These are phyloP conservation scores for Gisinianus flammeolus DNA, from an alignment of 2,888 invertebrate species.

Conservation along the genomic window DNA sequence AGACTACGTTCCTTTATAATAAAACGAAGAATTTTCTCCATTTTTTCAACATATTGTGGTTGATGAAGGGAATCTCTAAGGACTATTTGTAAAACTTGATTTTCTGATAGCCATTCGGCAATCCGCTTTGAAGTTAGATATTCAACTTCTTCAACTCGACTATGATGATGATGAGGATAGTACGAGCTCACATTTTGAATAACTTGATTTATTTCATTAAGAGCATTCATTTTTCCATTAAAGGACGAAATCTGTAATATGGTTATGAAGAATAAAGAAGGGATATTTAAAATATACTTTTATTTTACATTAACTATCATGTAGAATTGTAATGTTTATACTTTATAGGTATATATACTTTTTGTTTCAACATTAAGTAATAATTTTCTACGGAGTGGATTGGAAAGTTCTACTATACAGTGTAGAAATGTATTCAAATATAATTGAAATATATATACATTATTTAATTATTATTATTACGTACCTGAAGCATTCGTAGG, in stretches of 20 bases:
- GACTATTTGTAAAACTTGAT: conserved; percentile 92
- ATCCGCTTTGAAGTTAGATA: conserved; percentile 93
- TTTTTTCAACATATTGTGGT: conserved; percentile 95
- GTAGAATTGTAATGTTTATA: no score
- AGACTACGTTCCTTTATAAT: conserved; percentile 92
- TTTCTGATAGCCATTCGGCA: conserved; percentile 96
- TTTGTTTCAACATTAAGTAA: no score
- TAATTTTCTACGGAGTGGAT: no score
- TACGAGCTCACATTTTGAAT: conserved; percentile 85
- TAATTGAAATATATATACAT: no score
- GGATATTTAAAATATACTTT: no score
- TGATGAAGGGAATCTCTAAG: conserved; percentile 94
- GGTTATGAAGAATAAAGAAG: conserved; percentile 11
- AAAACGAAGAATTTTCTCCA: conserved; percentile 96
- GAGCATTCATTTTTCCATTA: conserved; percentile 98
- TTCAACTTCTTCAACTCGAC: conserved; percentile 78
- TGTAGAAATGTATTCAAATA: no score
- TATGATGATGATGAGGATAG: conserved; percentile 75
- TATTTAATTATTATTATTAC: no score
- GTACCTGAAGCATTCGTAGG: conserved; percentile 63
- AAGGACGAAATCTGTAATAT: conserved; percentile 83
- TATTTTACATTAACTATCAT: no score
- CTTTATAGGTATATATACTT: no score
- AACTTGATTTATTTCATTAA: conserved; percentile 97
- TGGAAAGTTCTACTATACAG: no score